These are phyloP conservation scores for Anthoscopus minutus DNA, from an alignment of 2,113 vertebrate species.

Conservation along the genomic window DNA sequence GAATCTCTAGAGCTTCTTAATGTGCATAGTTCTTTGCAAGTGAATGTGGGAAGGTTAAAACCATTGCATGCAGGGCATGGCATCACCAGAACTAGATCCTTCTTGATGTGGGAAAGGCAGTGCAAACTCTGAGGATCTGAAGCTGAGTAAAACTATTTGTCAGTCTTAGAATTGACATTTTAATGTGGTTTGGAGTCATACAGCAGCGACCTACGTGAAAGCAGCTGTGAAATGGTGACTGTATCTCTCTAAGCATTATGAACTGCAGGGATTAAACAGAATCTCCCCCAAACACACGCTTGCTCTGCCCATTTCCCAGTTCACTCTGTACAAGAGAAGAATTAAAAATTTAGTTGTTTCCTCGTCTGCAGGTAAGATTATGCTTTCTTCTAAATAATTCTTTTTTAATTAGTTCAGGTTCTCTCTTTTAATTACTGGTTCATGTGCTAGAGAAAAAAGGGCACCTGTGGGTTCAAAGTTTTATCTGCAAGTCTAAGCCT, in stretches of 20 bases:
- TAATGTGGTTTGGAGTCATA: background rate
- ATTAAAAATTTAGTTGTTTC: constrained; percentile 6
- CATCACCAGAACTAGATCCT: background rate
- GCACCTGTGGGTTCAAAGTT: background rate
- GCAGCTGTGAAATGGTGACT: background rate
- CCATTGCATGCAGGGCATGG: too few species aligned
- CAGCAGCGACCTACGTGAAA: background rate
- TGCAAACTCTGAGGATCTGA: background rate
- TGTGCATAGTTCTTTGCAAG: background rate
- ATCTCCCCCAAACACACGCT: background rate
- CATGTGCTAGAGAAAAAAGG: background rate
- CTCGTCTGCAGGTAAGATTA: background rate
- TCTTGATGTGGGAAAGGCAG: background rate
- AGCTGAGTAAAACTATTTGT: background rate
- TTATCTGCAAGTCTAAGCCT: constrained; percentile 52
- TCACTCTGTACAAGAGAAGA: background rate
- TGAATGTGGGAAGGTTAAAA: background rate
- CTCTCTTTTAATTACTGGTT: constrained; percentile 30
- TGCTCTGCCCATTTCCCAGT: background rate
- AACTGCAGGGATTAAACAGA: background rate
- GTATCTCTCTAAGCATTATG: background rate
- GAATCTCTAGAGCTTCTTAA: background rate
- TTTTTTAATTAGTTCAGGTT: constrained; percentile 46
- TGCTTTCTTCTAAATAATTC: background rate
- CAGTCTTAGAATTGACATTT: background rate